Percentiles rank a stretch among this genome's conserved stretches.
These are phyloP conservation scores for Pseudomyrmex sp. DNA, from an alignment of 1,140 invertebrate species.

Conservation along the genomic window DNA sequence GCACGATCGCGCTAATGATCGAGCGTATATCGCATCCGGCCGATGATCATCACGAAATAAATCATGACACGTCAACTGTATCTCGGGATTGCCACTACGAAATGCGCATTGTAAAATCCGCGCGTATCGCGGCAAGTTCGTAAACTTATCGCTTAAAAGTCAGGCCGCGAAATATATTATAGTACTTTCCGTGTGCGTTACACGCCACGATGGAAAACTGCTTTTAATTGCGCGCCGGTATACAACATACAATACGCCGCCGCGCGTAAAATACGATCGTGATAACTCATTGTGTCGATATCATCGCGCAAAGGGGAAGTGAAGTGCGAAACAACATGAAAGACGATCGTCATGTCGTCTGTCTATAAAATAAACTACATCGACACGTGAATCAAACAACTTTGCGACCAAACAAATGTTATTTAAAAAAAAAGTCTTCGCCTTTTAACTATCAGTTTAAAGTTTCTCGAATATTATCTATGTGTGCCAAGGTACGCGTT, in stretches of 20 bases:
- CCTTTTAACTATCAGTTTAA: background rate
- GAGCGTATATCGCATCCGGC: background rate
- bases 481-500: slow-evolving; percentile 33
- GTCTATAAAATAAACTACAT: slow-evolving; percentile 49
- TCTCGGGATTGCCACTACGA: slow-evolving; percentile 10
- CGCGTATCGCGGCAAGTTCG: slow-evolving; percentile 34
- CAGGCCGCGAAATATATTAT: slow-evolving; percentile 29
- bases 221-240: slow-evolving; percentile 44
- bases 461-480: slow-evolving; percentile 40
- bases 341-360: slow-evolving; percentile 29
- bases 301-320: slow-evolving; percentile 32
- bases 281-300: slow-evolving; percentile 60
- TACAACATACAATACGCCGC: background rate
- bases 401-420: background rate
- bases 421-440: background rate
- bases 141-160: slow-evolving; percentile 52
- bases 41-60: slow-evolving; percentile 41
- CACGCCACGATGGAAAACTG: slow-evolving; percentile 28
- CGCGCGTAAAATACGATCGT: slow-evolving; percentile 57
- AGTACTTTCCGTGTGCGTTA: background rate
- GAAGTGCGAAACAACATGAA: slow-evolving; percentile 33
- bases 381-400: slow-evolving; percentile 31
- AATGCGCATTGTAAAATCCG: slow-evolving; percentile 40
- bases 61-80: slow-evolving; percentile 37
- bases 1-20: background rate